Base-by-base conservation (phyloP, 2,888 invertebrate genomes). In the Eulithis prunata region DNA sequence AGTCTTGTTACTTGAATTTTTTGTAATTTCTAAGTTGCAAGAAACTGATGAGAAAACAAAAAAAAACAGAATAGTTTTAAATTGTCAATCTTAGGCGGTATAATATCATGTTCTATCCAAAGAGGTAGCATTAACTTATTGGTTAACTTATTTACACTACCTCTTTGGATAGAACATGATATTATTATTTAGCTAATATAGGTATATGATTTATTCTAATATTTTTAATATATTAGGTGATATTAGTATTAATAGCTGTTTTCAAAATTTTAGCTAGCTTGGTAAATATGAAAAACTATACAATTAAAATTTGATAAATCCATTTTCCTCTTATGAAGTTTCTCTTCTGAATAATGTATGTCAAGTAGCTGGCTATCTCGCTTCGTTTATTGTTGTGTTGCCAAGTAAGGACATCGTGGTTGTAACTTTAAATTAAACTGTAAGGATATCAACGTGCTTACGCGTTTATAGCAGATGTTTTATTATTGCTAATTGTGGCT, bases 341-440 rank as follows among this genome's bases (percentile, higher is more conserved):
- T 81, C 75, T 77, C 72, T 76, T 76, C 73, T 78, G 65, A 75
- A 75, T 77, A 78, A 89, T 86, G 86, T 90, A 74, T 90, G 90
- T 90, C 90, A 91, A 91, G 90, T 84, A n/a, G 76, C 86, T 85
- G 79, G 83, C 78, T 80, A 82, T 83, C 78, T 75, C 70, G 80
- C 78, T 84, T 78, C 83, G 70, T 88, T 89, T 90, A 89, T 87
- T 88, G 87, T 88, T 86, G 81, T 86, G 85, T 87, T 75, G 73
- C 75, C 71, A 70, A 81, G 78, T 84, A 89, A 90, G 90, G 90
- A 86, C 89, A 76, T 74, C 86, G 61, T 74, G 86, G 77, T 74
- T 76, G 83, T 85, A 84, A 87, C 82, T 82, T 83, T 82, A 79
- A 83, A 85, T 82, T 77, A 83, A 83, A 83, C 77, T 76, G 80